These are phyloP conservation scores for Hybos culiciformis DNA, from an alignment of 2,888 invertebrate genomes.

Conservation along the genomic window DNA sequence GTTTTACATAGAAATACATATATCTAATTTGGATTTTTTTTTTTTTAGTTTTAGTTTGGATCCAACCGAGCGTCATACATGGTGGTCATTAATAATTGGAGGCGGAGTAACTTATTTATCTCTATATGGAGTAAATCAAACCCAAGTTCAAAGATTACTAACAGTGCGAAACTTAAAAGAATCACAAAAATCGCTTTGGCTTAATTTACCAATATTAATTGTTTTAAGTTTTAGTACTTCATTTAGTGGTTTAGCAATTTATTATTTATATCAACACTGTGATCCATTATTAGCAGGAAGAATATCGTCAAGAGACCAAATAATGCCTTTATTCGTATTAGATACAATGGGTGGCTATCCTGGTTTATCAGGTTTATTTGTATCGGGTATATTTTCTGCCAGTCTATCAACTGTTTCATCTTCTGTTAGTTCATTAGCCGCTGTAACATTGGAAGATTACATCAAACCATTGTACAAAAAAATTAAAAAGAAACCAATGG, in stretches of 20 bases:
- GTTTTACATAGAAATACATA: not conserved
- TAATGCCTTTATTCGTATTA: conserved; percentile 67
- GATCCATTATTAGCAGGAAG: conserved; percentile 55
- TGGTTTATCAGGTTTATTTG: conserved; percentile 77
- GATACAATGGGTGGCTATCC: conserved; percentile 58
- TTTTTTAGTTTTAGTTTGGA: conserved; percentile 54
- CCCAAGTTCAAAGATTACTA: conserved; percentile 61
- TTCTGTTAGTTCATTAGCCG: conserved; percentile 77
- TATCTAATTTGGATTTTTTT: not conserved
- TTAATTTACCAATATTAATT: conserved; percentile 67
- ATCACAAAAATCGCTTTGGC: conserved; percentile 61
- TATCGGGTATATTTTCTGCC: conserved; percentile 84
- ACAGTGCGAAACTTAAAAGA: conserved; percentile 56
- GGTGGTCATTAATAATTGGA: conserved; percentile 71
- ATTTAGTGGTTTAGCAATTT: conserved; percentile 69
- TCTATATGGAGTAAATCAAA: conserved; percentile 77
- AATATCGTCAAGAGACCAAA: conserved; percentile 56
- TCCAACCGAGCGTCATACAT: conserved; percentile 69
- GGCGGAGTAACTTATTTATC: conserved; percentile 67
- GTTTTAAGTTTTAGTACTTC: conserved; percentile 59
- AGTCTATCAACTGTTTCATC: conserved; percentile 86
- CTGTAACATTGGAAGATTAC: conserved; percentile 81
- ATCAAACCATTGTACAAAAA: conserved; percentile 40
- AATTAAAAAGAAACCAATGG: conserved; percentile 29
- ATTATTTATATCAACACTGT: conserved; percentile 66